Base-by-base conservation (phyloP, 2,797 vertebrate genomes). In the Danio kyathit region DNA sequence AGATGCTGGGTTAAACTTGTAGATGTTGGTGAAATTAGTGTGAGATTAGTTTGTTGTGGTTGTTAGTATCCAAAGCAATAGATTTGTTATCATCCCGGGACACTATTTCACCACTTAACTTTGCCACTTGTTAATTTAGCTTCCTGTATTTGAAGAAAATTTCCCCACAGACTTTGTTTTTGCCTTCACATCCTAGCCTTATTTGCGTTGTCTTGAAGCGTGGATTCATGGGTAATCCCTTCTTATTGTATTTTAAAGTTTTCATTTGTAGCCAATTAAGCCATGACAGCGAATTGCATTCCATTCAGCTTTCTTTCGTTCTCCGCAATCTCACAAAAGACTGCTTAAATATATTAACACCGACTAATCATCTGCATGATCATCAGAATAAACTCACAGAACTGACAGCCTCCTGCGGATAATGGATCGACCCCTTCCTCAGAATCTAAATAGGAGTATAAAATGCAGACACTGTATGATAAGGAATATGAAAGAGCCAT, bases 261-360 rank as follows among this genome's bases (percentile, higher is more conserved):
- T 89, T 90, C 86, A 87, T 89, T 86, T 83, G 87, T 89, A 90
- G 88, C 84, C 83, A 91, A 88, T 90, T 90, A 87, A 59, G 21
- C 72, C 72, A 79, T 61, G 64, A 80, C 81, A 87, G 80, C 21
- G 64, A 74, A 76, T 60, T 46, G 49, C 79, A 73, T 72, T 74
- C 52, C 29, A 40, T 52, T 19, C 59, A 71, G 63, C 80, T 60
- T 74, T 48, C 74, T 59, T n/a, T 67, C 43, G 13, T 54, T 67
- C 71, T 80, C 19, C 5, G 3, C 11, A 40, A 67, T 78, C 44
- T 64, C 65, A 78, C 44, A 69, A 78, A n/a, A 40, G 65, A 70
- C 65, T 78, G 43, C 44, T 78, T 78, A 78, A 78, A 69, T 67
- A 78, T 70, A 78, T 78, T 70, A 78, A 49, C 54, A 70, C 9